Evolutionary conservation across 2,888 invertebrate species (phyloP).

Genomic region (Deilephila porcellus): DNA sequence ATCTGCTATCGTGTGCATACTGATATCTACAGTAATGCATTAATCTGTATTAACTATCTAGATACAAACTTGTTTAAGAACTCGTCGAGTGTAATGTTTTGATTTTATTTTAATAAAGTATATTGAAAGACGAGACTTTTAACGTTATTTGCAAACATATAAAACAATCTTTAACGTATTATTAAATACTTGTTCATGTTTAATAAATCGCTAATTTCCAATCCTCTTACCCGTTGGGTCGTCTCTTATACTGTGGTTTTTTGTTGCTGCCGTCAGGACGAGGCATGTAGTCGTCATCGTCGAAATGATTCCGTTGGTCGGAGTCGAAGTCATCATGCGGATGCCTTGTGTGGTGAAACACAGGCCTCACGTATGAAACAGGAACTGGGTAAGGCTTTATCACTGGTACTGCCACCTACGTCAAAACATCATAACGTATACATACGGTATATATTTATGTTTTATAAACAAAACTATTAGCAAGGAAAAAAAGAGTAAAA

Average conservation of each 20-base stretch:
- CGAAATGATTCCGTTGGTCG: slow-evolving; percentile 48
- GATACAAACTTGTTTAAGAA: too few relatives aligned
- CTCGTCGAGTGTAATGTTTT: too few relatives aligned
- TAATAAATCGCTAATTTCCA: neutral
- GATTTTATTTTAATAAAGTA: too few relatives aligned
- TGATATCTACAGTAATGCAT: neutral
- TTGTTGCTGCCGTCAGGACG: slow-evolving; percentile 65
- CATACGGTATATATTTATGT: neutral
- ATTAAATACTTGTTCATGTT: too few relatives aligned
- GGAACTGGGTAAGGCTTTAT: slow-evolving; percentile 90
- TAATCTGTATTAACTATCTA: neutral
- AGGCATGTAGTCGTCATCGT: slow-evolving; percentile 65
- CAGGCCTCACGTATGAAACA: slow-evolving; percentile 86
- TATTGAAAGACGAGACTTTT: too few relatives aligned
- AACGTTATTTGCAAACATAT: too few relatives aligned
- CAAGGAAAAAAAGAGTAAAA: neutral
- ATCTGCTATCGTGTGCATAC: neutral
- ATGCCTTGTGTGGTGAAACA: slow-evolving; percentile 76
- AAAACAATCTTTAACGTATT: too few relatives aligned
- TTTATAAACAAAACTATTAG: neutral
- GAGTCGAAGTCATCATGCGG: slow-evolving; percentile 64
- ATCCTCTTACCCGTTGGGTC: slow-evolving; percentile 62
- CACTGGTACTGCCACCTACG: slow-evolving; percentile 87
- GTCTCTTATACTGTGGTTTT: slow-evolving; percentile 60
- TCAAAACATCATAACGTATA: slow-evolving; percentile 18